Evolutionary conservation across 1,140 invertebrate species (phyloP), one percentile per base, ranked within the genome.

Genomic region (Babylonia areolata): DNA sequence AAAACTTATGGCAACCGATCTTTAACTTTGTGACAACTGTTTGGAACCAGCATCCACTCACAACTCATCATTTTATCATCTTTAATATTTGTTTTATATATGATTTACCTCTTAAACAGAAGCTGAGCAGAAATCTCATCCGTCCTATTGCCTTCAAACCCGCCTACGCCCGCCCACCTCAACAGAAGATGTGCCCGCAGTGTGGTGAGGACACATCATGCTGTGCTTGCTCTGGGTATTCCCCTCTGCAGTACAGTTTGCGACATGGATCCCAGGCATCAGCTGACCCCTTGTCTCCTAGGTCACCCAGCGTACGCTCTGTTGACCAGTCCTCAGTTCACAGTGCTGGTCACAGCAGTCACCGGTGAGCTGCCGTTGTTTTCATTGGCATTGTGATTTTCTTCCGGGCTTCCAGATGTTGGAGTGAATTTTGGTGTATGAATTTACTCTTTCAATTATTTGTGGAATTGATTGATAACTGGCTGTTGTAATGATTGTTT

Each of bases 81-180:
- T n/a, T n/a, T n/a, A n/a, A n/a, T n/a, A n/a, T n/a, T n/a, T n/a
- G n/a, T n/a, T n/a, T n/a, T n/a, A n/a, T n/a, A n/a, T n/a, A n/a
- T n/a, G n/a, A n/a, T 51, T 17, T 51, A 17, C 17, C 9, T 51
- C 46, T 12, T 51, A 92, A 92, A 71, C 92, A 92, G 91, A 92
- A 91, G 71, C 91, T 93, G 86, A 93, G 93, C 80, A 96, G 96
- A 93, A 95, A 96, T 85, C 96, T 97, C 81, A 96, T 97, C 89
- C 95, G 96, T 84, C 96, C 96, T 87, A 96, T 97, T 86, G 96
- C 96, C 84, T 97, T 96, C 94, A 97, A 96, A 93, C 96, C 96
- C 85, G 95, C 96, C 11, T 85, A 93, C n/a, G 46, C 88, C 33
- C 88, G 73, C 31, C 79, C 85, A 12, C 84, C 88, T 11, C 82